phyloP scores from a whole-genome alignment of 2,113 vertebrate species.

The Urocitellus parryii region DNA sequence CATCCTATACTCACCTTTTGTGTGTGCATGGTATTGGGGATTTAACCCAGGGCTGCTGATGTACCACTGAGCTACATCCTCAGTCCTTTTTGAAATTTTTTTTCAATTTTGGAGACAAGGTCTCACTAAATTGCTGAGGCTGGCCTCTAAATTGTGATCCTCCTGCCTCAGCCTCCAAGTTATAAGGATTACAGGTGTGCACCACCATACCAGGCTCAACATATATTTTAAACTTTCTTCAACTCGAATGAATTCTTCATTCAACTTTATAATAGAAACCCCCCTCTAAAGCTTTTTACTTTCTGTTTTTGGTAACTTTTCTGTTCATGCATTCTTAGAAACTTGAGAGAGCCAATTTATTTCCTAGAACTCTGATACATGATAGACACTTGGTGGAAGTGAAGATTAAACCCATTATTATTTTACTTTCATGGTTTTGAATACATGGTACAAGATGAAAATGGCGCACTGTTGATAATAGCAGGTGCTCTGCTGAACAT shows the following conservation, averaged over 20 bases:
- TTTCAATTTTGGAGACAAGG: background rate
- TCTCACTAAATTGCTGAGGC: background rate
- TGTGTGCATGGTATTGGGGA: background rate
- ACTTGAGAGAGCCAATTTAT: background rate
- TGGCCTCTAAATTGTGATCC: background rate
- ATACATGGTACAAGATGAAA: too few relatives aligned
- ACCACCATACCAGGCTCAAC: background rate
- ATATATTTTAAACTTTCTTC: conserved; percentile 6
- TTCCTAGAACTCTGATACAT: background rate
- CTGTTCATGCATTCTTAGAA: background rate
- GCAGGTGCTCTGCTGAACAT: too few relatives aligned
- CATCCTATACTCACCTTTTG: background rate
- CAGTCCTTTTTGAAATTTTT: background rate
- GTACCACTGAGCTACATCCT: background rate
- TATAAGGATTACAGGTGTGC: background rate
- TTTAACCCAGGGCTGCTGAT: background rate
- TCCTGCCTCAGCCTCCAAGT: background rate
- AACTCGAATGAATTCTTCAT: background rate
- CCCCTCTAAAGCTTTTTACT: background rate
- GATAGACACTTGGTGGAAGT: background rate
- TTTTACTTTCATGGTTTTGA: background rate
- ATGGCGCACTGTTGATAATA: rapidly evolving
- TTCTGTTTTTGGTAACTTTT: background rate
- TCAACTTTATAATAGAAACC: background rate
- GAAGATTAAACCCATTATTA: background rate